These are phyloP conservation scores for Channa striata DNA, from an alignment of 2,797 vertebrate species.

Conservation along the genomic window DNA sequence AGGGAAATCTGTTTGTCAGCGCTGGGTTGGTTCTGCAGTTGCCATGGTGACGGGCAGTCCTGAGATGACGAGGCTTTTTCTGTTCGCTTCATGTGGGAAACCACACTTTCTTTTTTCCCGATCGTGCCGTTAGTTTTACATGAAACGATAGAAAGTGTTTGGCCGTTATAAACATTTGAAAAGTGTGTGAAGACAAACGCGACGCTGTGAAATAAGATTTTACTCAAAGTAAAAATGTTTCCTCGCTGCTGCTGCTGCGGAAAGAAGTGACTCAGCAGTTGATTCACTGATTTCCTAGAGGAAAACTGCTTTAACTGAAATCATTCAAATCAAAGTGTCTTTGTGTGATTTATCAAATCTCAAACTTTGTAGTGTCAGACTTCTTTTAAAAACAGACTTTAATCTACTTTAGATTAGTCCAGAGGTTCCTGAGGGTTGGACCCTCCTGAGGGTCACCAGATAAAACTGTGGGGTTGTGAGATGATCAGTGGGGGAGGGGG, in stretches of 20 bases:
- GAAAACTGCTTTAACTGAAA: too few relatives aligned
- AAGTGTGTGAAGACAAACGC: background rate
- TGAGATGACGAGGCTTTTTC: constrained; percentile 37
- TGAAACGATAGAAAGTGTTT: background rate
- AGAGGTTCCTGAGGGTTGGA: too few relatives aligned
- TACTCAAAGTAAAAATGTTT: background rate
- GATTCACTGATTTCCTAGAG: background rate
- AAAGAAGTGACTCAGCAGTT: background rate
- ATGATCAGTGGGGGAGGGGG: too few relatives aligned
- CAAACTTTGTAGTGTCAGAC: too few relatives aligned
- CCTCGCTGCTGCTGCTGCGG: background rate
- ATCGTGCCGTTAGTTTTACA: background rate
- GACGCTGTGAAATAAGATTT: background rate
- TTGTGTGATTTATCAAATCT: too few relatives aligned
- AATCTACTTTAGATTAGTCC: too few relatives aligned
- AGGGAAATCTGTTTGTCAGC: constrained; percentile 15
- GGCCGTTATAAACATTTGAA: background rate
- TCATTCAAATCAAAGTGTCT: too few relatives aligned
- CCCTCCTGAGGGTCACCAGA: too few relatives aligned
- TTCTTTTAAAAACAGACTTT: too few relatives aligned
- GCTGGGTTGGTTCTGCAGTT: constrained; percentile 47
- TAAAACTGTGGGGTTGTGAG: too few relatives aligned
- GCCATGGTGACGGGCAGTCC: constrained; percentile 54
- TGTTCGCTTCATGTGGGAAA: constrained; percentile 25
- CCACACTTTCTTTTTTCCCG: constrained; percentile 1